These are phyloP conservation scores for Dryoscopus gambensis DNA, from an alignment of 2,113 vertebrate genomes.

Conservation along the genomic window DNA sequence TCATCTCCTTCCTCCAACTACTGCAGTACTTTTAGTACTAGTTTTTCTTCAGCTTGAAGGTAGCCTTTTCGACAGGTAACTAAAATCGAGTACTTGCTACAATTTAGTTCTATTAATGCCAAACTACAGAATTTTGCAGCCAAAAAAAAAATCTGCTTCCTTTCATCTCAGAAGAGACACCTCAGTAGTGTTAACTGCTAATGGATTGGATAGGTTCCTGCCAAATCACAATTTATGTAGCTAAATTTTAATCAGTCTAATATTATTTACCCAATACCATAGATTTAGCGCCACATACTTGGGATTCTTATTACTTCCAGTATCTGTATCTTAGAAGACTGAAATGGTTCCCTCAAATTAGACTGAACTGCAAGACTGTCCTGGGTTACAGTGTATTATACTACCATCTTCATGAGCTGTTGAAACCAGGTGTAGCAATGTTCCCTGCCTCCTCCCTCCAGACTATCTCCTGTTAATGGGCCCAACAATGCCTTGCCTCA, in stretches of 20 bases:
- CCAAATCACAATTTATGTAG: not conserved
- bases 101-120: not conserved
- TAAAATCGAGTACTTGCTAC: not conserved
- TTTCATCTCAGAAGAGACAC: not conserved
- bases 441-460: too few relatives aligned
- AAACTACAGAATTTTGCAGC: not conserved
- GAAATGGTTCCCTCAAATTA: not conserved
- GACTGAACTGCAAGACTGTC: not conserved
- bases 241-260: not conserved
- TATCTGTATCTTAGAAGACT: not conserved
- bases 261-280: not conserved
- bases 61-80: not conserved
- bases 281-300: not conserved
- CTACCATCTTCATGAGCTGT: too few relatives aligned
- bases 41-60: not conserved
- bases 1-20: not conserved
- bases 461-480: too few relatives aligned
- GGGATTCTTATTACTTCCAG: not conserved
- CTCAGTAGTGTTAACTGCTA: not conserved
- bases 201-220: not conserved
- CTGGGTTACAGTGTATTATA: too few relatives aligned
- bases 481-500: too few relatives aligned
- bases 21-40: not conserved
- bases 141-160: not conserved
- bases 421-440: too few relatives aligned